A percentile compares a stretch with the other conserved stretches of the same genome.
Conservation (phyloP, 2,113 vertebrate genomes). For the Ctenomys sociabilis region DNA sequence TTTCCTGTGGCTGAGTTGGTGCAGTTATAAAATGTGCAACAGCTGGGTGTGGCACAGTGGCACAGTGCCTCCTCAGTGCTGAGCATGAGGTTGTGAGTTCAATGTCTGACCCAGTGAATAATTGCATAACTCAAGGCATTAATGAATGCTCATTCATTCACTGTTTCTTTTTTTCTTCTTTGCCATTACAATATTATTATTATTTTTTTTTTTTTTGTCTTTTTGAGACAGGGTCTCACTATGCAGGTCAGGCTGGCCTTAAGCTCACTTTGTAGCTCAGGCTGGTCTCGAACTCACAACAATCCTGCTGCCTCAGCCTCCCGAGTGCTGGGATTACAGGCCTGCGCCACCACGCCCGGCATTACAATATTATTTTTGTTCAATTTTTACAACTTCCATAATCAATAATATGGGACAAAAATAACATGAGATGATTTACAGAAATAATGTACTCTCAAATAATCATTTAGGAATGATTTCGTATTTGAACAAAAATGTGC, state of each 20-base stretch:
- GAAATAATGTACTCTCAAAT: not conserved
- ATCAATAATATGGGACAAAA: slow-evolving; percentile 13
- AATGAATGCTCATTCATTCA: not conserved
- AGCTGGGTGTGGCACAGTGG: not conserved
- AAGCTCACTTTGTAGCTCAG: too few relatives aligned
- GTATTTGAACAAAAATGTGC: not conserved
- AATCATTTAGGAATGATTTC: slow-evolving; percentile 23
- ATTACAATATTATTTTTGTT: not conserved
- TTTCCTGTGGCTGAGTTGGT: not conserved
- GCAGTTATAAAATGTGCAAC: not conserved
- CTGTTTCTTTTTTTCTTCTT: not conserved
- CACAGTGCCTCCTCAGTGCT: too few relatives aligned
- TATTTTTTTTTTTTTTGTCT: too few relatives aligned
- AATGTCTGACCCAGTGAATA: not conserved
- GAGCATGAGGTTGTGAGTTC: too few relatives aligned
- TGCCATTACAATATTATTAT: too few relatives aligned
- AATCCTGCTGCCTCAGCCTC: too few relatives aligned
- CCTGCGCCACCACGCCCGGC: too few relatives aligned
- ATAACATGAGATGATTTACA: not conserved
- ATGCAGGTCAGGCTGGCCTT: too few relatives aligned
- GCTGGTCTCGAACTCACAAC: too few relatives aligned
- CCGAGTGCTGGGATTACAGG: too few relatives aligned
- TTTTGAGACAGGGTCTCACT: too few relatives aligned
- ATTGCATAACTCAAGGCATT: not conserved
- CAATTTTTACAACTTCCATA: not conserved